Percentiles rank a stretch among this genome's conserved stretches.
Conservation (phyloP, 2,888 invertebrate genomes). For the Chaetogeoica ovagalla region DNA sequence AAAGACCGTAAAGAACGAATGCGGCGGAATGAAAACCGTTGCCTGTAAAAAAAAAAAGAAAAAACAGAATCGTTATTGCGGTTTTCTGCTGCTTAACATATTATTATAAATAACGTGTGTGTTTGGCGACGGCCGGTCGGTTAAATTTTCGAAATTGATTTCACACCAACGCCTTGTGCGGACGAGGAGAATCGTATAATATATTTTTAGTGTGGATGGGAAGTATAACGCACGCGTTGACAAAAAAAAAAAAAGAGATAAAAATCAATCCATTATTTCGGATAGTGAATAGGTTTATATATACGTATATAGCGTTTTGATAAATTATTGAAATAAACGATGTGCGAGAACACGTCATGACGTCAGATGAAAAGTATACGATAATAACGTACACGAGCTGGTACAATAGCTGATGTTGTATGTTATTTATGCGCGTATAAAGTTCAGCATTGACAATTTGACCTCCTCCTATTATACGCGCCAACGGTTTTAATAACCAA, state of each 20-base stretch:
- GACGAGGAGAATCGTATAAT: too few relatives aligned
- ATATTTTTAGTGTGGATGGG: too few relatives aligned
- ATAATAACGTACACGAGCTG: background rate
- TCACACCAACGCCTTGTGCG: too few relatives aligned
- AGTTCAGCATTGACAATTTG: conserved; percentile 17
- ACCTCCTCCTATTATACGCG: background rate
- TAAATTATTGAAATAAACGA: conserved; percentile 24
- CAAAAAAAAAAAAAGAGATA: background rate
- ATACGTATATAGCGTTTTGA: conserved; percentile 1
- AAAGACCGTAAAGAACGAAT: too few relatives aligned
- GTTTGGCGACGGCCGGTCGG: background rate
- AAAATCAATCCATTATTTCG: conserved; percentile 12
- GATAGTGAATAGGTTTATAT: background rate
- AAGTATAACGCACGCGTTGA: too few relatives aligned
- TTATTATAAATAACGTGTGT: too few relatives aligned
- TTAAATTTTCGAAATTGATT: conserved; percentile 9
- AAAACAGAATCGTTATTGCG: too few relatives aligned
- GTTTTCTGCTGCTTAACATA: too few relatives aligned
- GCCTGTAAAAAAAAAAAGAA: too few relatives aligned
- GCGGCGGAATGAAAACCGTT: too few relatives aligned
- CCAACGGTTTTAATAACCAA: background rate
- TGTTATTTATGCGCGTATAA: too few relatives aligned
- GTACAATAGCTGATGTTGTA: background rate
- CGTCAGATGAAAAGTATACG: background rate
- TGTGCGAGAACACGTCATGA: background rate